These are phyloP conservation scores for Etheostoma cragini DNA, from an alignment of 2,113 vertebrate species.

Conservation along the genomic window DNA sequence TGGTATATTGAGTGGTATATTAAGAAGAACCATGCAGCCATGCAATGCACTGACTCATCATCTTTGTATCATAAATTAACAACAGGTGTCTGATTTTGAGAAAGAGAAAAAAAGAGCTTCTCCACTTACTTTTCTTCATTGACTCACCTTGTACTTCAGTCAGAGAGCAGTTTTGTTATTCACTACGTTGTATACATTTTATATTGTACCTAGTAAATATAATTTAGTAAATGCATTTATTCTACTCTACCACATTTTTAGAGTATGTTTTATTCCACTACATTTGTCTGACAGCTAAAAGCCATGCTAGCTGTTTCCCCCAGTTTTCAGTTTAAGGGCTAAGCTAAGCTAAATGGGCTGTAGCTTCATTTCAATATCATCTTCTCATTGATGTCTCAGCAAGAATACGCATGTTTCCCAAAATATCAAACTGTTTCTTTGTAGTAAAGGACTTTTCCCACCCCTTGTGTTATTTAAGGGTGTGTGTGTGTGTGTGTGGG, in stretches of 20 bases:
- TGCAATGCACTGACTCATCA: constrained; percentile 57
- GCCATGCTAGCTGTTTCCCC: background rate
- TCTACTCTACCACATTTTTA: background rate
- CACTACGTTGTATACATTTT: background rate
- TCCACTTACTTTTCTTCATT: constrained; percentile 19
- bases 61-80: constrained; percentile 42
- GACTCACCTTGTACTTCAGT: background rate
- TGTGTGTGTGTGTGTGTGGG: no score
- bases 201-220: no score
- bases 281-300: no score
- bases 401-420: no score
- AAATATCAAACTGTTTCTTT: no score
- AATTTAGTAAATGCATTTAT: background rate
- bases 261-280: background rate
- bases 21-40: constrained; percentile 38
- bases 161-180: background rate
- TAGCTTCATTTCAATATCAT: no score
- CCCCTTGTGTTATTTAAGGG: no score
- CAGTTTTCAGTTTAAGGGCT: background rate
- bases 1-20: constrained; percentile 60
- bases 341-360: no score
- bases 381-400: no score
- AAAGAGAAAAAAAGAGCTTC: background rate
- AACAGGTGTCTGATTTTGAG: constrained; percentile 9
- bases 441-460: no score